Base-by-base conservation (phyloP, 2,888 invertebrate species). In the Patella ulyssiponensis region DNA sequence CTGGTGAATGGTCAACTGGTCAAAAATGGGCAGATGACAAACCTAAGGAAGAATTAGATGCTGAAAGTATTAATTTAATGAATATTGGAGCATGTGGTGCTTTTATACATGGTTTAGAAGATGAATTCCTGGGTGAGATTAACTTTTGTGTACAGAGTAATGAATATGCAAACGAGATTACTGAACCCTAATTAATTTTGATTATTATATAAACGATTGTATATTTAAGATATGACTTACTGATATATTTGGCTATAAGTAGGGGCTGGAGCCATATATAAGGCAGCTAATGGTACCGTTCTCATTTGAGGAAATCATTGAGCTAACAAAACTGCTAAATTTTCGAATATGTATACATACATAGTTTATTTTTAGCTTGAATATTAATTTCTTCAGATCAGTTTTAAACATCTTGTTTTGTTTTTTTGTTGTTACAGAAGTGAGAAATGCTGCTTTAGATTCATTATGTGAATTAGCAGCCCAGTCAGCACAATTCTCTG, bases 51-150 rank as follows among this genome's bases (percentile, higher is more conserved):
- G 92, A 94, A 51, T 89, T 96, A 15, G 94, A 96, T 91, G 95
- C 96, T 77, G 95, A 95, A 20, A 94, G 93, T 77, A 94, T 96
- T 20, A 95, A 94, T 75, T 93, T 98, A 84, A 96, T 98, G 92
- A 95, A 95, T 33, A 96, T 96, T 84, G 98, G 98, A 0, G 97
- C 99, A 0, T 99, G 98, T 92, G 99, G 99, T 0, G 99, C 99
- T 74, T 96, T 99, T 92, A 98, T 99, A 81, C 98, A 99, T 91
- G 99, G 98, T 0, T 93, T 99, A 56, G 99, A 99, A 93, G 99
- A 99, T 93, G 99, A 99, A 93, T 98, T 96, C 92, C 93, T 98
- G 92, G 96, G 95, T 94, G 86, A 82, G 86, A 82, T 9, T 72
- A 73, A 58, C n/a, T 44, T 17, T 75, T 20, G 51, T 17, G 12